phyloP scores from a whole-genome alignment of 2,113 vertebrate species.

The Lepisosteus oculatus region DNA sequence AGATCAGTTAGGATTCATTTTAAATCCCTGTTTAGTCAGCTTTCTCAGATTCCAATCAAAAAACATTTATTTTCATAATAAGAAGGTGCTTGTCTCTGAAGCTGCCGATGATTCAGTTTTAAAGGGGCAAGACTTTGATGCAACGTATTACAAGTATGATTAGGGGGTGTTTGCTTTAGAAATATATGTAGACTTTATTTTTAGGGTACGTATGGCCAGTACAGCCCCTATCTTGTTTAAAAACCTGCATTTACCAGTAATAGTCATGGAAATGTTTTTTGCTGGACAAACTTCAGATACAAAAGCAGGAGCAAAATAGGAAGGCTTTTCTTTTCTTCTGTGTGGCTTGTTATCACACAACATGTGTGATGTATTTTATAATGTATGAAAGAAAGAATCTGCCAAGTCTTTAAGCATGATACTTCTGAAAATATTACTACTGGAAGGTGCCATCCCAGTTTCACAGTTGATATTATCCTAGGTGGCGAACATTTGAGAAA shows the following conservation, averaged over 20 bases:
- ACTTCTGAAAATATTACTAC: conserved; percentile 15
- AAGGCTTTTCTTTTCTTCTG: not conserved
- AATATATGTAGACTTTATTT: not conserved
- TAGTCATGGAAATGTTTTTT: not conserved
- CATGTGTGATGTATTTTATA: not conserved
- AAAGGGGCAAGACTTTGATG: too few relatives aligned
- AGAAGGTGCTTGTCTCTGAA: too few relatives aligned
- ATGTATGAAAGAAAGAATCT: not conserved
- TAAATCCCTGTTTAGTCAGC: too few relatives aligned
- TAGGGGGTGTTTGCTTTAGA: too few relatives aligned
- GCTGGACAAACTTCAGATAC: not conserved
- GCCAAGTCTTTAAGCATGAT: conserved; percentile 14
- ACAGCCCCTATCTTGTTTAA: not conserved
- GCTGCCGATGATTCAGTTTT: too few relatives aligned
- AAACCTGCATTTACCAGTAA: not conserved
- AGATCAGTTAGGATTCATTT: too few relatives aligned
- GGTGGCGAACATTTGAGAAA: conserved; percentile 23
- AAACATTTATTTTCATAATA: too few relatives aligned
- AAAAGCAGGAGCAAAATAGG: not conserved
- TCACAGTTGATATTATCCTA: conserved; percentile 22
- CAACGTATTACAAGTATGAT: too few relatives aligned
- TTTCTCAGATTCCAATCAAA: too few relatives aligned
- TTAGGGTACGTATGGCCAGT: conserved; percentile 23
- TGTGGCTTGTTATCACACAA: not conserved
- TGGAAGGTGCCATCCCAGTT: conserved; percentile 41